Conservation (phyloP, 64 coral and sea anemone genomes). For the Hydrozoanthus tunicans region DNA sequence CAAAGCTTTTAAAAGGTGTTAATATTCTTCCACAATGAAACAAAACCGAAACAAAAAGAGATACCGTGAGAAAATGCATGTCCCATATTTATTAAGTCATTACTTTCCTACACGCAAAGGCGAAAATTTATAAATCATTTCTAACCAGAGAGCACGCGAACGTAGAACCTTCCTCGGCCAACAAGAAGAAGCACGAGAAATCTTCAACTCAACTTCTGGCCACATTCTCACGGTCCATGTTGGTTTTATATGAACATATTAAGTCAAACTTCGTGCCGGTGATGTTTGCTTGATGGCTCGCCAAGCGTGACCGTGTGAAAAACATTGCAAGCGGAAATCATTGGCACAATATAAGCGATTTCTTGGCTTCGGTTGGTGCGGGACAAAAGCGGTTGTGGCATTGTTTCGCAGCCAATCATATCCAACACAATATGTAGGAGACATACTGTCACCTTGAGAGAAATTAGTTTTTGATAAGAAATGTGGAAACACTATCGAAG, state of each 20-base stretch:
- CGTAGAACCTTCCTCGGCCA: not conserved
- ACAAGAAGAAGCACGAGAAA: not conserved
- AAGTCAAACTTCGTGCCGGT: not conserved
- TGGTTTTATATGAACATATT: conserved; percentile 18
- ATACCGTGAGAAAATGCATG: not conserved
- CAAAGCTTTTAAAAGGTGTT: not conserved
- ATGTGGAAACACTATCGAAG: not conserved
- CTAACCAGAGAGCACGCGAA: not conserved
- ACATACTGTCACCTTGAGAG: conserved; percentile 56
- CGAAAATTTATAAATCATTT: not conserved
- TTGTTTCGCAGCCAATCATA: conserved; percentile 46
- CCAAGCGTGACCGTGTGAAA: conserved; percentile 63
- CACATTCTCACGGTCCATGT: conserved; percentile 43
- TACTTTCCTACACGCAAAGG: not conserved
- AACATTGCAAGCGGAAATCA: conserved; percentile 55
- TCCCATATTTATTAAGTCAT: not conserved
- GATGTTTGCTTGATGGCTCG: conserved; percentile 37
- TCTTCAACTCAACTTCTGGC: not conserved
- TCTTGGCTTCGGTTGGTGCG: conserved; percentile 17
- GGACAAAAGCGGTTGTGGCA: conserved; percentile 44
- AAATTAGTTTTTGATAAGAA: conserved; percentile 50
- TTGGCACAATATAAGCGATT: conserved; percentile 42
- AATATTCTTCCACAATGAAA: not conserved
- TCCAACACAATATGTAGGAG: not conserved
- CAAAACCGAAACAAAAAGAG: not conserved